Evolutionary conservation across 2,888 invertebrate species (phyloP).

Genomic region (Sinodicranocentrus sp.): DNA sequence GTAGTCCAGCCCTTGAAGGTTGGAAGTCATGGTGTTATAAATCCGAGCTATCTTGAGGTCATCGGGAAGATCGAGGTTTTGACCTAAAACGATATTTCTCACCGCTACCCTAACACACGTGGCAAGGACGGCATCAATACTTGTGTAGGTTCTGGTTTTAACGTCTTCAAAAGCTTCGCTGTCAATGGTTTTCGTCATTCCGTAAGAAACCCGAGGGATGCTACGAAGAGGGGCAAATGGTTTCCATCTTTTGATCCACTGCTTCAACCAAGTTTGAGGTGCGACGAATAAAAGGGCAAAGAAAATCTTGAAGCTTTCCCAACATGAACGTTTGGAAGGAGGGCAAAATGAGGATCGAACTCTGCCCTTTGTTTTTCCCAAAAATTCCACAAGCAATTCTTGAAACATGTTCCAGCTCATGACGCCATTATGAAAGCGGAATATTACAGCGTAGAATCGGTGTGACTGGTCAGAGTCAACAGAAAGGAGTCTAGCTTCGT

Average conservation of each 20-base stretch:
- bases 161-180: slow-evolving; percentile 36
- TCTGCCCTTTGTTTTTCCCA: slow-evolving; percentile 33
- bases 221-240: background rate
- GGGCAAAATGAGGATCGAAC: slow-evolving; percentile 32
- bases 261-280: background rate
- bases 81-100: slow-evolving; percentile 40
- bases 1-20: slow-evolving; percentile 16
- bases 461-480: background rate
- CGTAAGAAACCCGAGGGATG: background rate
- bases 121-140: background rate
- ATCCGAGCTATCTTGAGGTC: slow-evolving; percentile 2
- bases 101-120: slow-evolving; percentile 23
- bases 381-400: slow-evolving; percentile 29
- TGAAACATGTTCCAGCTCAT: slow-evolving; percentile 53
- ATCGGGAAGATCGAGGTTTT: slow-evolving; percentile 31
- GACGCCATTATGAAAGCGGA: slow-evolving; percentile 48
- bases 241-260: background rate
- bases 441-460: slow-evolving; percentile 36
- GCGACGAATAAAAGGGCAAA: background rate
- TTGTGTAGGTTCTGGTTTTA: slow-evolving; percentile 8
- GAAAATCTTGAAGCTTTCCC: slow-evolving; percentile 15
- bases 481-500: background rate
- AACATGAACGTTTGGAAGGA: background rate
- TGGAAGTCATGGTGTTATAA: slow-evolving; percentile 14
- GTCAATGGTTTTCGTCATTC: slow-evolving; percentile 19